A percentile compares a stretch with the other conserved stretches of the same genome.
phyloP scores from a whole-genome alignment of 1,140 invertebrate species.

The Meloidogyne exigua region DNA sequence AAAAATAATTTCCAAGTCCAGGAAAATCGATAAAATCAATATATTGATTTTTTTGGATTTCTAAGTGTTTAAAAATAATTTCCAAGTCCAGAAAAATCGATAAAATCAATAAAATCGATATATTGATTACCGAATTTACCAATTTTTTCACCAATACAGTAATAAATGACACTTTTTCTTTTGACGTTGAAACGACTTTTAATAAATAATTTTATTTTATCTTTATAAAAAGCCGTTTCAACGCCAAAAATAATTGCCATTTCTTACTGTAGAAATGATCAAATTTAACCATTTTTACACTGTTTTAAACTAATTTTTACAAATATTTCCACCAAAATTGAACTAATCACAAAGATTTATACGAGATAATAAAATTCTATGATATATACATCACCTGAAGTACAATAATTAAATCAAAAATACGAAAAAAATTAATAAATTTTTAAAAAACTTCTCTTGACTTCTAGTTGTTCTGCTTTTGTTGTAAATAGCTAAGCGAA shows the following conservation, averaged over 20 bases:
- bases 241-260: too few relatives aligned
- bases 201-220: too few relatives aligned
- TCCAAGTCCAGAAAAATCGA: background rate
- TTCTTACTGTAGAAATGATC: too few relatives aligned
- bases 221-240: too few relatives aligned
- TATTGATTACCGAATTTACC: background rate
- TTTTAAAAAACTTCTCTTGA: background rate
- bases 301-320: too few relatives aligned
- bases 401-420: background rate
- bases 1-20: background rate
- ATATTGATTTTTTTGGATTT: background rate
- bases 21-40: background rate
- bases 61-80: too few relatives aligned
- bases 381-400: background rate
- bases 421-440: background rate
- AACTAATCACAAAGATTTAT: too few relatives aligned
- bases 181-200: too few relatives aligned
- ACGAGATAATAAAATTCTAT: too few relatives aligned
- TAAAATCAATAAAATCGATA: background rate
- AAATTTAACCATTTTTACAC: too few relatives aligned
- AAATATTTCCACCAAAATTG: too few relatives aligned
- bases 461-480: constrained; percentile 9
- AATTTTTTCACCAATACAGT: background rate
- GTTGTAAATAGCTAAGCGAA: background rate
- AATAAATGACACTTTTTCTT: too few relatives aligned